phyloP scores from a whole-genome alignment of 2,113 vertebrate genomes.

The Zapus hudsonius region DNA sequence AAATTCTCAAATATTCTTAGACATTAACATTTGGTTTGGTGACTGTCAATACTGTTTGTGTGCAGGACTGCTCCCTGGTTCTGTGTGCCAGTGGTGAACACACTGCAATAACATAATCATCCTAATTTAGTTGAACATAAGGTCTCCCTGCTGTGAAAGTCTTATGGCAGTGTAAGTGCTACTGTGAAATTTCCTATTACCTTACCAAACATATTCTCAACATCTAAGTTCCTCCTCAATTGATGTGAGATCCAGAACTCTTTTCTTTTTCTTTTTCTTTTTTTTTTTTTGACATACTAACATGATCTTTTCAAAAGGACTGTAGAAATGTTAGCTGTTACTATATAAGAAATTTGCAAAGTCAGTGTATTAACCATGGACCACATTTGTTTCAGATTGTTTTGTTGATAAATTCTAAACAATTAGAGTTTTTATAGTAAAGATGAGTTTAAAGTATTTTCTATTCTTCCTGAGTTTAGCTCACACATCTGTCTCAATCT shows the following conservation, averaged over 20 bases:
- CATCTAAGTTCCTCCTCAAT: conserved; percentile 46
- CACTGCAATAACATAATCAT: neutral
- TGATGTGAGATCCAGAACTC: neutral
- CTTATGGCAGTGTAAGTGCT: neutral
- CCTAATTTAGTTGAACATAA: conserved; percentile 34
- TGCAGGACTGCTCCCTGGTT: neutral
- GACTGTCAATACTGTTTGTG: neutral
- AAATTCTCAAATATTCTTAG: conserved; percentile 13
- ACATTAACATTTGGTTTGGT: conserved; percentile 24
- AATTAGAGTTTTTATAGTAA: neutral
- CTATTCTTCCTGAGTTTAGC: neutral
- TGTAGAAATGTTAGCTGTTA: neutral
- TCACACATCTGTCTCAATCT: neutral
- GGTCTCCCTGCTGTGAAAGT: conserved; percentile 37
- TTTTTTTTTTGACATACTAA: conserved; percentile 3
- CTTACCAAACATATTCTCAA: conserved; percentile 1
- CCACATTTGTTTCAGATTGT: no score
- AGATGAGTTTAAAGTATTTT: neutral
- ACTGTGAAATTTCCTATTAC: conserved; percentile 51
- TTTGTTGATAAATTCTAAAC: neutral
- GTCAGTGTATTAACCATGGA: neutral
- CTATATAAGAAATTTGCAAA: neutral
- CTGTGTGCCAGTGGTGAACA: neutral
- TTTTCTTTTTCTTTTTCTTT: neutral
- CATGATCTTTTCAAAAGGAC: neutral